phyloP scores from a whole-genome alignment of 2,113 vertebrate genomes.

The Scortum barcoo region DNA sequence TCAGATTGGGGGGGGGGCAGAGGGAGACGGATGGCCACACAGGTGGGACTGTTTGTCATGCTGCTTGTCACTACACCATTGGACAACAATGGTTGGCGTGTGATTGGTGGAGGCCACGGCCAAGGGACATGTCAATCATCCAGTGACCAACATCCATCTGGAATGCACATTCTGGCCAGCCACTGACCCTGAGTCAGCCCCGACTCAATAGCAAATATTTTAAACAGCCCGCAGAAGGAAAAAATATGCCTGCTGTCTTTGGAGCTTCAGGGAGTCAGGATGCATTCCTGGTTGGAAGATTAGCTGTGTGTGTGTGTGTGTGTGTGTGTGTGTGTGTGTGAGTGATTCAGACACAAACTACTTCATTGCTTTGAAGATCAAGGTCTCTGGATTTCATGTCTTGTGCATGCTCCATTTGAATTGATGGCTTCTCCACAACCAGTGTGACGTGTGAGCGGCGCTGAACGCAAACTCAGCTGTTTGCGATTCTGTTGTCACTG shows the following conservation, averaged over 20 bases:
- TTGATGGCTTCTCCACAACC: conserved; percentile 69
- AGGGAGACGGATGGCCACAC: conserved; percentile 68
- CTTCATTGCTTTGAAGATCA: conserved; percentile 70
- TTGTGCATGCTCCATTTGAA: conserved; percentile 56
- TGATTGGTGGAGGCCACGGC: conserved; percentile 70
- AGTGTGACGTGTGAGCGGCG: conserved; percentile 45
- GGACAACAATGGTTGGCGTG: conserved; percentile 63
- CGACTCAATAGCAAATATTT: conserved; percentile 67
- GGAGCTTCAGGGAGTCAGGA: conserved; percentile 66
- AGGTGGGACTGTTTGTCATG: conserved; percentile 76
- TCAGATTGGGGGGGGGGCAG: not conserved
- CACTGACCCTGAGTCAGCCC: conserved; percentile 62
- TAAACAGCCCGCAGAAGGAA: conserved; percentile 64
- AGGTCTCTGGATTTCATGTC: conserved; percentile 66
- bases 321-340: conserved; percentile 10
- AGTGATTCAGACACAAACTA: conserved; percentile 22
- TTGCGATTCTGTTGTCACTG: conserved; percentile 1
- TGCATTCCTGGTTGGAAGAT: conserved; percentile 72
- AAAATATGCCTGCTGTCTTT: conserved; percentile 70
- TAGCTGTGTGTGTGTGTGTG: conserved; percentile 32
- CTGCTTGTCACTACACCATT: conserved; percentile 66
- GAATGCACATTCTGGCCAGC: conserved; percentile 73
- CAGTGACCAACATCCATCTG: conserved; percentile 72
- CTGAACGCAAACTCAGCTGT: conserved; percentile 71
- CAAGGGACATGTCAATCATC: conserved; percentile 60